Percentiles rank a stretch among this genome's conserved stretches.
Evolutionary conservation across 23 tunicate genomes (phyloP).

Genomic region (Corella eumyota): DNA sequence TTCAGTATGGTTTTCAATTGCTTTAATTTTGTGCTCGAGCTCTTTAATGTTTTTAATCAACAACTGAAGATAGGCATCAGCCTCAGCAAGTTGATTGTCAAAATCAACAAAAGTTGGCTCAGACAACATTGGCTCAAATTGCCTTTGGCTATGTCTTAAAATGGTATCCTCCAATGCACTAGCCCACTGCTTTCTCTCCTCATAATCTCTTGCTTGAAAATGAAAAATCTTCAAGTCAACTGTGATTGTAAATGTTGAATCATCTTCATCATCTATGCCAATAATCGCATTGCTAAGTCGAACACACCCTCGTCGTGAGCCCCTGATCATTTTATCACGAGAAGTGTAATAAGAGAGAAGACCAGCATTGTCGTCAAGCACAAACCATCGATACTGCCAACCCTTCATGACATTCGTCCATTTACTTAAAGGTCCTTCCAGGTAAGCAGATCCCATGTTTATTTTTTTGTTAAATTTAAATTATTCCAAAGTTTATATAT

Average conservation of each 20-base stretch:
- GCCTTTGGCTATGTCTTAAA: conserved; percentile 54
- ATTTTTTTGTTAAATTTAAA: too few relatives aligned
- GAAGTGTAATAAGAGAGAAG: conserved; percentile 88
- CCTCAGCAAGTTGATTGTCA: conserved; percentile 82
- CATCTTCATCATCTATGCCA: conserved; percentile 97
- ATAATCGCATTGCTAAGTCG: conserved; percentile 75
- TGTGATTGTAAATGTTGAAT: conserved; percentile 89
- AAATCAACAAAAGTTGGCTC: conserved; percentile 40
- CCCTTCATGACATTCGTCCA: conserved; percentile 98
- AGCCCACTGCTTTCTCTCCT: conserved; percentile 89
- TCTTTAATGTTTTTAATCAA: conserved; percentile 54
- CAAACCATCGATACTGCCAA: conserved; percentile 97
- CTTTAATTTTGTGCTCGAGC: too few relatives aligned
- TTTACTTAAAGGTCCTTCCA: conserved; percentile 94
- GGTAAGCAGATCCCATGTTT: too few relatives aligned
- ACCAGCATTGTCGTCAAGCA: conserved; percentile 81
- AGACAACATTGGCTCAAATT: too few relatives aligned
- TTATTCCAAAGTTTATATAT: too few relatives aligned
- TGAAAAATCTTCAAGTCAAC: conserved; percentile 92
- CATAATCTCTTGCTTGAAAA: conserved; percentile 77
- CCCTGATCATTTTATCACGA: conserved; percentile 91
- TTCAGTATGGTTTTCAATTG: too few relatives aligned
- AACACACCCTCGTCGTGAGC: conserved; percentile 87
- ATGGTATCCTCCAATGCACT: conserved; percentile 84
- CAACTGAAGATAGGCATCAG: conserved; percentile 80